A percentile compares a stretch with the other conserved stretches of the same genome.
Evolutionary conservation across 2,113 vertebrate genomes (phyloP).

Genomic region (Chamaea fasciata): DNA sequence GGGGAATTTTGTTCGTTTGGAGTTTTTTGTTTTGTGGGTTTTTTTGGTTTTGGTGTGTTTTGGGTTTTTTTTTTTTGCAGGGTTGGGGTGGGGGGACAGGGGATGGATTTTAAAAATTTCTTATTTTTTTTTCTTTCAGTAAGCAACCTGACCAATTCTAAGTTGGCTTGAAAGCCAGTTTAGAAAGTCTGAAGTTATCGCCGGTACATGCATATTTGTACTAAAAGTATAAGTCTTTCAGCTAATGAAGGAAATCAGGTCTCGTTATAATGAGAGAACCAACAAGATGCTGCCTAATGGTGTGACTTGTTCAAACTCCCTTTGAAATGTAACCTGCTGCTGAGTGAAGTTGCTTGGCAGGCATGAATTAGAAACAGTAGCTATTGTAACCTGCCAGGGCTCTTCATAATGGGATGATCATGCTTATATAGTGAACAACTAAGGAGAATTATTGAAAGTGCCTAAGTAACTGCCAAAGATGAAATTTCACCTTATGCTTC

Average conservation of each 20-base stretch:
- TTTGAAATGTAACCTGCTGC: background rate
- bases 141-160: background rate
- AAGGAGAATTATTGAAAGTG: background rate
- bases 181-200: background rate
- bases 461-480: background rate
- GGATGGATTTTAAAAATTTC: background rate
- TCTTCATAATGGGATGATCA: background rate
- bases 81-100: too few species aligned
- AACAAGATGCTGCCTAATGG: background rate
- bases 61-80: too few species aligned
- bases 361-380: background rate
- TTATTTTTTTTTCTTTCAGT: background rate
- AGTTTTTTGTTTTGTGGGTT: background rate
- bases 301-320: background rate
- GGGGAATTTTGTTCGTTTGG: fast-evolving
- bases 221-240: background rate
- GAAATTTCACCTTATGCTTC: background rate
- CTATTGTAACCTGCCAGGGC: background rate
- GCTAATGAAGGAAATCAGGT: constrained; percentile 14
- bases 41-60: too few species aligned
- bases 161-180: background rate
- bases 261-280: background rate
- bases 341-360: background rate
- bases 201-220: background rate
- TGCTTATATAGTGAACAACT: background rate